Conservation (phyloP, 2,888 invertebrate species). For the Zhuqinia jingwanae region DNA sequence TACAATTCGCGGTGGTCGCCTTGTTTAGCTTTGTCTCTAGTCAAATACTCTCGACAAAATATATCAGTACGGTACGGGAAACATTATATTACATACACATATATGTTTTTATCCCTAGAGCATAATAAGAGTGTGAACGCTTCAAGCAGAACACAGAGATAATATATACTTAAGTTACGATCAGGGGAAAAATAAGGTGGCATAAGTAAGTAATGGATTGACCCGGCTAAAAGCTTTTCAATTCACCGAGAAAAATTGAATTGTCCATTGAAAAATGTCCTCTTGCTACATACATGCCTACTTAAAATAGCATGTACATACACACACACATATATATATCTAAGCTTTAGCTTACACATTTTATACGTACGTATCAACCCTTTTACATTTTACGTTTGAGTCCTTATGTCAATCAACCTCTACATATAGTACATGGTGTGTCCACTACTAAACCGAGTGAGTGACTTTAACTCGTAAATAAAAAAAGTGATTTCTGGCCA, state of each 20-base stretch:
- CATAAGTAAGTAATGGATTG: slow-evolving; percentile 79
- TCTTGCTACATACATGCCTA: not conserved
- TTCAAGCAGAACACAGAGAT: no score
- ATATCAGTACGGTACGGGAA: not conserved
- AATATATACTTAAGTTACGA: not conserved
- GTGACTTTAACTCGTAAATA: not conserved
- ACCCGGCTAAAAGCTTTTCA: slow-evolving; percentile 79
- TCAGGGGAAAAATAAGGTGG: slow-evolving; percentile 72
- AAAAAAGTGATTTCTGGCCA: slow-evolving; percentile 28
- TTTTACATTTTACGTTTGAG: slow-evolving; percentile 6
- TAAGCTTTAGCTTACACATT: not conserved
- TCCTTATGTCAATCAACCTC: not conserved
- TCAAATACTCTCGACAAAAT: not conserved
- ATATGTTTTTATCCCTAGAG: not conserved
- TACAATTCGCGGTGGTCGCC: no score
- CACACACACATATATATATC: no score
- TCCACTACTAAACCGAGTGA: not conserved
- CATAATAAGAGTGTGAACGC: not conserved
- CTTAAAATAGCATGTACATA: not conserved
- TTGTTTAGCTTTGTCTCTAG: slow-evolving; percentile 27
- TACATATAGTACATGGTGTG: not conserved
- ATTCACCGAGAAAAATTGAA: slow-evolving; percentile 78
- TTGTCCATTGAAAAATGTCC: slow-evolving; percentile 60
- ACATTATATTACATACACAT: no score
- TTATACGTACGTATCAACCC: not conserved